phyloP scores from a whole-genome alignment of 2,797 vertebrate species.

The Chelon labrosus region DNA sequence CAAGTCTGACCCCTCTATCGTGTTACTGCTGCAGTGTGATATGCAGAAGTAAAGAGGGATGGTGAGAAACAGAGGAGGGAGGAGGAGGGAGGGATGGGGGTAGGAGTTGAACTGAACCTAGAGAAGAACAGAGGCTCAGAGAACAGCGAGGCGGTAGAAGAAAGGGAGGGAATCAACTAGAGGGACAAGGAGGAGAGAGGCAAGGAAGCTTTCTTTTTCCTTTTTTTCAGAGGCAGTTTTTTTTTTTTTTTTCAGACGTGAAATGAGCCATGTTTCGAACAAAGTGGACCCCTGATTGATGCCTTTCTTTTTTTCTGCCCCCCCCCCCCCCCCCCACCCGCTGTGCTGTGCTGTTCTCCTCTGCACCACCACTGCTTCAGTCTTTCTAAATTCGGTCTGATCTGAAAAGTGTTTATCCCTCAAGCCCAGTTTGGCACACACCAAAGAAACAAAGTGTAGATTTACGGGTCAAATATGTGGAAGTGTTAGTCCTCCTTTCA shows the following conservation, averaged over 20 bases:
- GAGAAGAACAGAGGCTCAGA: constrained; percentile 39
- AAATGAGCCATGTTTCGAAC: constrained; percentile 38
- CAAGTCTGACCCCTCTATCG: constrained; percentile 96
- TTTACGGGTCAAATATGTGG: constrained; percentile 9
- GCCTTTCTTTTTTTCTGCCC: constrained; percentile 45
- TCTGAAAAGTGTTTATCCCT: constrained; percentile 32
- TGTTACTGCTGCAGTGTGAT: constrained; percentile 96
- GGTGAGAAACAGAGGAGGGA: constrained; percentile 20
- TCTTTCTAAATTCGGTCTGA: constrained; percentile 38
- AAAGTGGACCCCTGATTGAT: constrained; percentile 37
- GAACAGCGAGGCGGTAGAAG: constrained; percentile 23
- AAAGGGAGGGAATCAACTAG: constrained; percentile 30
- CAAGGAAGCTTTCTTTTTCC: constrained; percentile 11
- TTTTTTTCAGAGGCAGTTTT: constrained; percentile 33
- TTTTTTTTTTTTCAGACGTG: constrained; percentile 1
- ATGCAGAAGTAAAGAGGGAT: constrained; percentile 92
- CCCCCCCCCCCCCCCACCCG: no score
- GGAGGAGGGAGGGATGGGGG: constrained; percentile 43
- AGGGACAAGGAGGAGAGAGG: constrained; percentile 51
- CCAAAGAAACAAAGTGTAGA: background rate
- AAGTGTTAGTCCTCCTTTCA: constrained; percentile 21
- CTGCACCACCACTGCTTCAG: constrained; percentile 18
- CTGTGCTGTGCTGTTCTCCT: constrained; percentile 11
- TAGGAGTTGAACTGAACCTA: constrained; percentile 39
- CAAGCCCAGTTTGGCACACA: constrained; percentile 13